Conservation (phyloP, 2,113 vertebrate genomes). For the Grus americana region DNA sequence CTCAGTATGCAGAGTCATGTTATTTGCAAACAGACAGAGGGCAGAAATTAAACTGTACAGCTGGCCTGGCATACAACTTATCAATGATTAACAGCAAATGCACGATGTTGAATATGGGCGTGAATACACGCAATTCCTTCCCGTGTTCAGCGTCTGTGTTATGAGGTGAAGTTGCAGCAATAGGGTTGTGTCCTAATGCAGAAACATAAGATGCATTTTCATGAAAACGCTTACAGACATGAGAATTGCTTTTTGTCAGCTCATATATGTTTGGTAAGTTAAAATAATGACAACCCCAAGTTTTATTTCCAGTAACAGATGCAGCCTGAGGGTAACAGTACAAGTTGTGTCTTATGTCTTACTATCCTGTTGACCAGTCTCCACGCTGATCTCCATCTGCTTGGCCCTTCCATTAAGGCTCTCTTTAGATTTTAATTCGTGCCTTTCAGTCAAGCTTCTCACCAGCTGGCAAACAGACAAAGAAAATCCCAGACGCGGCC, state of each 20-base stretch:
- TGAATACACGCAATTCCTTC: neutral
- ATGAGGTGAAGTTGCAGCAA: neutral
- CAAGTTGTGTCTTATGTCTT: neutral
- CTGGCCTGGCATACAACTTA: neutral
- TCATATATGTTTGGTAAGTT: neutral
- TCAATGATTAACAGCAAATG: neutral
- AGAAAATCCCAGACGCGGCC: neutral
- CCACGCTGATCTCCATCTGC: neutral
- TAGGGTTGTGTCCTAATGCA: neutral
- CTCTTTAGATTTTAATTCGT: neutral
- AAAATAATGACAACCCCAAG: neutral
- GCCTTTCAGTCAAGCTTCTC: neutral
- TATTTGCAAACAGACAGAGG: constrained; percentile 21
- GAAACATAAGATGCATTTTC: neutral
- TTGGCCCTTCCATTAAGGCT: neutral
- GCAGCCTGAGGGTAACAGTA: neutral
- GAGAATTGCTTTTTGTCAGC: neutral
- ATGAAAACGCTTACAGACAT: neutral
- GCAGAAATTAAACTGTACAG: constrained; percentile 10
- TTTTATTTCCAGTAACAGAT: constrained; percentile 26
- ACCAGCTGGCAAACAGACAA: neutral
- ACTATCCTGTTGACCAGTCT: neutral
- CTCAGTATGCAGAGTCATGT: neutral
- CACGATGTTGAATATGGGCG: neutral
- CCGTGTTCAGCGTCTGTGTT: neutral